Conservation (phyloP, 2,888 invertebrate genomes). For the Metacarcinus magister region DNA sequence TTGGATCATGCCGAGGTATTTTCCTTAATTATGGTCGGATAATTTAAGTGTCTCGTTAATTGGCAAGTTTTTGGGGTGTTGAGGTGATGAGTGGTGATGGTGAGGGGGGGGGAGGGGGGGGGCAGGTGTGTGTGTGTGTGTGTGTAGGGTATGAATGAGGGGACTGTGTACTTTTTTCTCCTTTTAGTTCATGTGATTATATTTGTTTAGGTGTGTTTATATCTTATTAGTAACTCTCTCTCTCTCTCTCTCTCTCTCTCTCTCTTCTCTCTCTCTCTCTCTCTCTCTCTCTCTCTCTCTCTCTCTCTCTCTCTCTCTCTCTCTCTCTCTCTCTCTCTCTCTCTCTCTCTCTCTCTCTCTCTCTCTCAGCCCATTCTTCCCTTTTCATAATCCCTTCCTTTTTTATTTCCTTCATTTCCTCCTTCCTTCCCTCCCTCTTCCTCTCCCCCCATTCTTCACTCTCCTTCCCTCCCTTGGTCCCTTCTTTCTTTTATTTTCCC, state of each 20-base stretch:
- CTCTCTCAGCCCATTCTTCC: no score
- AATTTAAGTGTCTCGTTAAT: slow-evolving; percentile 76
- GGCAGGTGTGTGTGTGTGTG: neutral
- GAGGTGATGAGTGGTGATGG: slow-evolving; percentile 70
- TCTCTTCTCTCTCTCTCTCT: no score
- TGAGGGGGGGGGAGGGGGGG: neutral
- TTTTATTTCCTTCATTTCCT: no score
- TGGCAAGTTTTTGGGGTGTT: slow-evolving; percentile 66
- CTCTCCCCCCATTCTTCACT: no score
- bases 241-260: neutral
- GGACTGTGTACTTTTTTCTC: neutral
- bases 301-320: no score
- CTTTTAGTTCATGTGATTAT: neutral
- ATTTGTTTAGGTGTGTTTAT: neutral
- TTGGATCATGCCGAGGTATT: slow-evolving; percentile 34
- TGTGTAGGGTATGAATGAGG: neutral
- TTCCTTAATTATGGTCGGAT: slow-evolving; percentile 66
- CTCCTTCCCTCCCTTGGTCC: no score
- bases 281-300: no score
- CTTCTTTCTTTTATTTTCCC: no score
- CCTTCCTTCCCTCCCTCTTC: no score
- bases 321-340: no score
- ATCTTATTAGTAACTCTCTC: neutral
- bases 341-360: neutral
- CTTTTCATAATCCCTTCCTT: neutral